Conservation (phyloP, 2,797 vertebrate species). For the Sebastolobus alascanus region DNA sequence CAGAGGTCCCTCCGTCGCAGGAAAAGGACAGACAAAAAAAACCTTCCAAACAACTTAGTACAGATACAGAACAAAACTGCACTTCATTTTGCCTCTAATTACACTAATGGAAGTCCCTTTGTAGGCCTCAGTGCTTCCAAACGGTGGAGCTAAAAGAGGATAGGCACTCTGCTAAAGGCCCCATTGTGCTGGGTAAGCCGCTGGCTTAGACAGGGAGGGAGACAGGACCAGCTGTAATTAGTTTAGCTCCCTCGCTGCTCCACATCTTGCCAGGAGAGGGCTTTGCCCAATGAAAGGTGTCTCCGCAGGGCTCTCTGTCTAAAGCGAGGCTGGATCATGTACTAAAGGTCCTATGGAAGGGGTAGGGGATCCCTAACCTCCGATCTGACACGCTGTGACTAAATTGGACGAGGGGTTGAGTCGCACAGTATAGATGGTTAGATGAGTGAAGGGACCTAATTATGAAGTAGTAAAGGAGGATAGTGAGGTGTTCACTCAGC, state of each 20-base stretch:
- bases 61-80: slow-evolving; percentile 76
- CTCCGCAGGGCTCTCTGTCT: slow-evolving; percentile 75
- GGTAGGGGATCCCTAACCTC: slow-evolving; percentile 49
- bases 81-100: slow-evolving; percentile 86
- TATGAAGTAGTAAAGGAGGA: slow-evolving; percentile 44
- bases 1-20: slow-evolving; percentile 54
- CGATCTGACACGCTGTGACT: slow-evolving; percentile 61
- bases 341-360: slow-evolving; percentile 53
- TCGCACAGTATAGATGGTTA: slow-evolving; percentile 29
- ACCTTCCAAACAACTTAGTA: slow-evolving; percentile 74
- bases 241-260: slow-evolving; percentile 79
- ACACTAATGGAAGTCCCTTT: slow-evolving; percentile 86
- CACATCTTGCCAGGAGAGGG: slow-evolving; percentile 76
- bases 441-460: slow-evolving; percentile 65
- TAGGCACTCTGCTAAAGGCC: slow-evolving; percentile 76
- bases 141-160: slow-evolving; percentile 69
- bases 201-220: slow-evolving; percentile 75
- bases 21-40: slow-evolving; percentile 58
- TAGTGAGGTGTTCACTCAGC: slow-evolving; percentile 43
- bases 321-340: slow-evolving; percentile 60
- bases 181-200: slow-evolving; percentile 83
- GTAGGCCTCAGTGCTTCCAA: slow-evolving; percentile 73
- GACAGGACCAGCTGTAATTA: slow-evolving; percentile 81
- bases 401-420: slow-evolving; percentile 64
- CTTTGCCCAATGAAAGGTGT: slow-evolving; percentile 78